phyloP scores from a whole-genome alignment of 2,113 vertebrate genomes.

The Sturnus vulgaris region DNA sequence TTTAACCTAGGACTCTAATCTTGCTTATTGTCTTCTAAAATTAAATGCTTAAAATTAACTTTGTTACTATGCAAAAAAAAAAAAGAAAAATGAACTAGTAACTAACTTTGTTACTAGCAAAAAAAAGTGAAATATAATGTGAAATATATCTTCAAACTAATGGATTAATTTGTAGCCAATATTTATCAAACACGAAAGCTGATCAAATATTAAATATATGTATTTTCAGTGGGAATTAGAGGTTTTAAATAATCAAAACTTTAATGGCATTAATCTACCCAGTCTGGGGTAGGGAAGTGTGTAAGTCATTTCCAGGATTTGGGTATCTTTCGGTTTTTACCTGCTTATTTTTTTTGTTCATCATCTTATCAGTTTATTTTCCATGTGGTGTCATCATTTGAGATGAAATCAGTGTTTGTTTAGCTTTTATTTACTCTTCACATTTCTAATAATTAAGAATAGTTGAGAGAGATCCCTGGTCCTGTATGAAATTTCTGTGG shows the following conservation, averaged over 20 bases:
- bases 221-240: background rate
- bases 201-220: background rate
- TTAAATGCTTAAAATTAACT: background rate
- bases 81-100: background rate
- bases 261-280: background rate
- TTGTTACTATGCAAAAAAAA: background rate
- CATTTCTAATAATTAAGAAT: background rate
- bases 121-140: too few species aligned
- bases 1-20: background rate
- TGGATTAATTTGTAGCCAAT: background rate
- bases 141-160: background rate
- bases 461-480: background rate
- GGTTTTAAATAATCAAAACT: background rate
- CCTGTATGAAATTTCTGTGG: background rate
- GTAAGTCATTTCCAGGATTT: background rate
- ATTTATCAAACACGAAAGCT: background rate
- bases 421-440: background rate
- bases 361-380: background rate
- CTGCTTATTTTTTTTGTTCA: background rate
- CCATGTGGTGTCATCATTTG: background rate
- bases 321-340: background rate
- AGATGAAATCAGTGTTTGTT: background rate
- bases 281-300: accelerated
- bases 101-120: background rate
- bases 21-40: background rate